Evolutionary conservation across 2,888 invertebrate genomes (phyloP).

Genomic region (Standfussiana lucernea): DNA sequence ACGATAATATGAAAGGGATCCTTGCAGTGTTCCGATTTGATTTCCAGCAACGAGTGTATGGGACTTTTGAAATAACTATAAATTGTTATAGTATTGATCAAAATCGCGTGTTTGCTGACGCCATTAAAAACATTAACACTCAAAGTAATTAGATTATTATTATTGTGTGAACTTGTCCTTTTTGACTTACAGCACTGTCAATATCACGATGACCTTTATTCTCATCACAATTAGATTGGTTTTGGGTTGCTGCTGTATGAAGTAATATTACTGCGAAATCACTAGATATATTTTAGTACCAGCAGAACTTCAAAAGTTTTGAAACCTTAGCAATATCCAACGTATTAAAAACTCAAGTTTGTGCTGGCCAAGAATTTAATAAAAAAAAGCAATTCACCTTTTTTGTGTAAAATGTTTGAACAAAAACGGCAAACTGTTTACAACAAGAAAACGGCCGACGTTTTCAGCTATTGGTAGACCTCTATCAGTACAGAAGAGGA

Average conservation of each 20-base stretch:
- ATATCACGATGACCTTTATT: no score
- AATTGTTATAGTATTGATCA: neutral
- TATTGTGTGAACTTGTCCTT: neutral
- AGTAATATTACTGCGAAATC: neutral
- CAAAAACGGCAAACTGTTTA: neutral
- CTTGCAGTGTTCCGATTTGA: neutral
- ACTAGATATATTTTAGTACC: neutral
- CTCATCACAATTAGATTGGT: no score
- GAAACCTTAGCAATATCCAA: neutral
- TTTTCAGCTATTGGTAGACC: conserved; percentile 20
- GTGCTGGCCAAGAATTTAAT: neutral
- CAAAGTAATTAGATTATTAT: neutral
- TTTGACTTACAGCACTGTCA: no score
- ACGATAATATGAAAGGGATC: conserved; percentile 1
- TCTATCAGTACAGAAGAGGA: neutral
- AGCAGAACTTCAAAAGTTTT: neutral
- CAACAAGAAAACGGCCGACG: neutral
- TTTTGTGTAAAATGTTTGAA: neutral
- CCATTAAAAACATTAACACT: neutral
- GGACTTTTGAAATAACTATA: neutral
- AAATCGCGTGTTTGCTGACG: neutral
- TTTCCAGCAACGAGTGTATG: neutral
- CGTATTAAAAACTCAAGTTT: neutral
- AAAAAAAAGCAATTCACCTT: no score
- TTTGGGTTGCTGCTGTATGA: neutral